phyloP scores from a whole-genome alignment of 2,888 invertebrate genomes.

The Papilio elwesi region DNA sequence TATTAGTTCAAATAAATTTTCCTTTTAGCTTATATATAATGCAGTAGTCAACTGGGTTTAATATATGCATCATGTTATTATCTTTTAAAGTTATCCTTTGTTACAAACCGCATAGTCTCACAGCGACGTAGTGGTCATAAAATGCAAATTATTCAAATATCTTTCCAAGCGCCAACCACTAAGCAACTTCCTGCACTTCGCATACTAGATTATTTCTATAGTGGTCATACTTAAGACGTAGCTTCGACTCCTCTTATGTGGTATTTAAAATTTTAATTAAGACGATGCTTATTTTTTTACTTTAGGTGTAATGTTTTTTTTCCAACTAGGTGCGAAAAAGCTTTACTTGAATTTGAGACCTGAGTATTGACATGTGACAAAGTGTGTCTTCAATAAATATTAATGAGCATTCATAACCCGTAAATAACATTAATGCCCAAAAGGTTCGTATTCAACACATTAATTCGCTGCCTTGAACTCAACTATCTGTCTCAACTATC shows the following conservation, averaged over 20 bases:
- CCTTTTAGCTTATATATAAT: background rate
- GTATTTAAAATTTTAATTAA: background rate
- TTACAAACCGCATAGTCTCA: background rate
- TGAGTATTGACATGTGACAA: too few relatives aligned
- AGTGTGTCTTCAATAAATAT: background rate
- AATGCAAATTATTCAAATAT: conserved; percentile 24
- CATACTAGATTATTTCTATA: background rate
- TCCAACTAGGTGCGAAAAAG: too few relatives aligned
- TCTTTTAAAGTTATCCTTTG: background rate
- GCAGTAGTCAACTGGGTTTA: background rate
- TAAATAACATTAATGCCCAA: background rate
- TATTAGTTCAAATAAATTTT: background rate
- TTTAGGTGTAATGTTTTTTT: too few relatives aligned
- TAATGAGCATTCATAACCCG: too few relatives aligned
- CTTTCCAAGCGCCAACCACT: background rate
- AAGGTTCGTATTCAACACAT: background rate
- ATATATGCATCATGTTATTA: conserved; percentile 7
- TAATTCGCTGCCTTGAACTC: background rate
- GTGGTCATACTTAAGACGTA: background rate
- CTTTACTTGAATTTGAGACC: too few relatives aligned
- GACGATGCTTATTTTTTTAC: background rate
- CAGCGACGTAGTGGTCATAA: conserved; percentile 2
- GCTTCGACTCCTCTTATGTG: background rate
- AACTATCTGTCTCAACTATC: background rate
- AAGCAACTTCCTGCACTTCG: conserved; percentile 14